A percentile compares a stretch with the other conserved stretches of the same genome.
Evolutionary conservation across 2,113 vertebrate genomes (phyloP).

Genomic region (Isurus oxyrinchus): DNA sequence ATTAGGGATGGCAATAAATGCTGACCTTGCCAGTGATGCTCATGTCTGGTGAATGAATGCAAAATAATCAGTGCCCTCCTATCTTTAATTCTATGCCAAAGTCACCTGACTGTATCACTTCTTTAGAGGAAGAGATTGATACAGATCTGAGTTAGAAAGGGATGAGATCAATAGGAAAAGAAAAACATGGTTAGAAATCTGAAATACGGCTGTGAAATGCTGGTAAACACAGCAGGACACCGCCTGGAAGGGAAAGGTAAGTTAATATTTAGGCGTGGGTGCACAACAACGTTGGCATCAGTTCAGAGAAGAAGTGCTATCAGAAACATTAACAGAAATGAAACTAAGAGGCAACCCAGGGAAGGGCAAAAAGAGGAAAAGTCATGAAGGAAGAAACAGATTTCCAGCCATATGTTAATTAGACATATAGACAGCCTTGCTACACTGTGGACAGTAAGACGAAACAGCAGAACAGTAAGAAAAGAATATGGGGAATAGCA

Average conservation of each 20-base stretch:
- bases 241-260: not conserved
- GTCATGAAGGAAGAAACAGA: not conserved
- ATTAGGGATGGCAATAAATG: no score
- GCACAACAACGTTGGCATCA: not conserved
- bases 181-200: not conserved
- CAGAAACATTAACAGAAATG: not conserved
- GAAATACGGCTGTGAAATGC: not conserved
- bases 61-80: no score
- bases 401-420: not conserved
- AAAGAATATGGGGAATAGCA: not conserved
- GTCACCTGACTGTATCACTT: not conserved
- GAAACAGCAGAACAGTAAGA: not conserved
- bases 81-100: not conserved
- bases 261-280: not conserved
- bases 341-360: not conserved
- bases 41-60: no score
- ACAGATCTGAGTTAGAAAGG: not conserved
- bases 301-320: not conserved
- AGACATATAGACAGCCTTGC: not conserved
- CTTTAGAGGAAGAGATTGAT: no score
- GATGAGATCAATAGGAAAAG: not conserved
- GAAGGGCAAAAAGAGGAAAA: not conserved
- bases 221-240: not conserved
- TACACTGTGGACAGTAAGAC: not conserved
- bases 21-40: no score